phyloP scores from a whole-genome alignment of 1,140 invertebrate genomes.

The Coptotermes formosanus region DNA sequence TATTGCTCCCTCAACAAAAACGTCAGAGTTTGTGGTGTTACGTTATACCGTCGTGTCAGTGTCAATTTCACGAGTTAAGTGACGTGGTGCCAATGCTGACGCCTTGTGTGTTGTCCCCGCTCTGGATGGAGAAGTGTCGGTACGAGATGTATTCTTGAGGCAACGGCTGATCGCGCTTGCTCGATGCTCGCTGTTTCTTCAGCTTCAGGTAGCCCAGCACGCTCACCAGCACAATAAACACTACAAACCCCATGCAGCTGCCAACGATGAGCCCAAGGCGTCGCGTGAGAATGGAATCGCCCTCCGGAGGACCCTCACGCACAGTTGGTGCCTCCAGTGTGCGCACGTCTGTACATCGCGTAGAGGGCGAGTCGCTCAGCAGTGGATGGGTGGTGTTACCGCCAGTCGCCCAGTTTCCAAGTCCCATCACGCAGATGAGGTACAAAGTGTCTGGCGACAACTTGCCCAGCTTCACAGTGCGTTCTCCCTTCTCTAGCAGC shows the following conservation, averaged over 20 bases:
- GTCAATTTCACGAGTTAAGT: neutral
- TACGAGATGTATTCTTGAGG: slow-evolving; percentile 73
- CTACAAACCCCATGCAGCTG: slow-evolving; percentile 78
- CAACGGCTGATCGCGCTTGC: slow-evolving; percentile 66
- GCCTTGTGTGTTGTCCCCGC: slow-evolving; percentile 42
- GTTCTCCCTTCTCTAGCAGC: slow-evolving; percentile 62
- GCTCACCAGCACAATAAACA: slow-evolving; percentile 78
- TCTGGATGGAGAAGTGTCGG: slow-evolving; percentile 61
- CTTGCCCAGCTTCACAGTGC: slow-evolving; percentile 69
- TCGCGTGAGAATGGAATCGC: slow-evolving; percentile 65
- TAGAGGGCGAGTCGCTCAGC: slow-evolving; percentile 70
- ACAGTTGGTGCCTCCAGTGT: neutral
- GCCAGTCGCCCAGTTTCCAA: slow-evolving; percentile 62
- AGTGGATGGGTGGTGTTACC: slow-evolving; percentile 39
- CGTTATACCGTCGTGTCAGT: too few species aligned
- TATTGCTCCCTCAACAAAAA: too few species aligned
- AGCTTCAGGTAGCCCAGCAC: slow-evolving; percentile 82
- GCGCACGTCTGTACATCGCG: slow-evolving; percentile 69
- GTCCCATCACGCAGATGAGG: slow-evolving; percentile 78
- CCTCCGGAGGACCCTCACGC: slow-evolving; percentile 61
- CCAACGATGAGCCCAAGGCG: slow-evolving; percentile 80
- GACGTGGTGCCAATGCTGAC: slow-evolving; percentile 33
- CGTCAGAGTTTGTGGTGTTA: too few species aligned
- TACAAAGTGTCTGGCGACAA: slow-evolving; percentile 76
- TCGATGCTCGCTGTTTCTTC: slow-evolving; percentile 73